phyloP scores from a whole-genome alignment of 2,797 vertebrate species.

The Pteropus rufus region DNA sequence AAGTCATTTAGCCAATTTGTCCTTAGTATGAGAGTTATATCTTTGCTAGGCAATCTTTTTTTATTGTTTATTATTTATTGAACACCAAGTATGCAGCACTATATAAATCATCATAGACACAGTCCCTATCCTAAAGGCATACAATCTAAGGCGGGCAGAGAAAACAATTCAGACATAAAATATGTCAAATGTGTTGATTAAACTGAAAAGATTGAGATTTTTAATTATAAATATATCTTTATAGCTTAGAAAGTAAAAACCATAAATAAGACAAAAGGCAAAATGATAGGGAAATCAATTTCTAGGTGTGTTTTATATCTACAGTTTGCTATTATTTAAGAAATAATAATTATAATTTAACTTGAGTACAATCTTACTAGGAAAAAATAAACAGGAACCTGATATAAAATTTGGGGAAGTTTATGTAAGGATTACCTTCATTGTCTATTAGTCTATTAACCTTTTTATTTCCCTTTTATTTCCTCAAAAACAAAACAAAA shows the following conservation, averaged over 20 bases:
- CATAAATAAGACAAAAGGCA: conserved; percentile 22
- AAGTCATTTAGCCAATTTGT: conserved; percentile 46
- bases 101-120: conserved; percentile 42
- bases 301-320: not conserved
- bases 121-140: conserved; percentile 29
- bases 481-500: not conserved
- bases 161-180: conserved; percentile 56
- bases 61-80: conserved; percentile 63
- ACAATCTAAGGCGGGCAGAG: conserved; percentile 37
- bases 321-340: not conserved
- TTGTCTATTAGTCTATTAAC: not conserved
- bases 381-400: not conserved
- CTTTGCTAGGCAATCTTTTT: conserved; percentile 44
- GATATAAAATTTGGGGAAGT: not conserved
- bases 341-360: not conserved
- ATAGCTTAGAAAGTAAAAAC: conserved; percentile 16
- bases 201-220: conserved; percentile 11
- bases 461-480: not conserved
- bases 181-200: conserved; percentile 54
- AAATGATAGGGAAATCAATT: not conserved
- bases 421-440: not conserved
- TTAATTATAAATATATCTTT: conserved; percentile 55
- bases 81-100: conserved; percentile 8
- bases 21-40: not conserved
- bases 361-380: not conserved